phyloP scores from a whole-genome alignment of 2,113 vertebrate genomes.

The Calidris pugnax region DNA sequence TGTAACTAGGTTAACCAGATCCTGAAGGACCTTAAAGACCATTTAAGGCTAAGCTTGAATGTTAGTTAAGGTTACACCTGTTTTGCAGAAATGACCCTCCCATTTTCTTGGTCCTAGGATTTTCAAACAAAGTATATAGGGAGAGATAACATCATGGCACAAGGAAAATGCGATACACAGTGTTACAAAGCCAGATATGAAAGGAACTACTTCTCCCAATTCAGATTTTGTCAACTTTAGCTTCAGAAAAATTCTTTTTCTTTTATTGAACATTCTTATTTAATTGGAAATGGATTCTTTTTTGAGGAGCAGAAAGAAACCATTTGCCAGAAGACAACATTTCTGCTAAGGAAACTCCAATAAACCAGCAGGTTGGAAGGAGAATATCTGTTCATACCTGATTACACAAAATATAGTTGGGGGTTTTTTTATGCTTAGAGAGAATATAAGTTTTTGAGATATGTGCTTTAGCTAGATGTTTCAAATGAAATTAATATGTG shows the following conservation, averaged over 20 bases:
- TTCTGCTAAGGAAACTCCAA: neutral
- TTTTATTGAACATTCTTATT: neutral
- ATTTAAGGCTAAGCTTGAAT: neutral
- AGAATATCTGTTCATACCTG: neutral
- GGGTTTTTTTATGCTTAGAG: neutral
- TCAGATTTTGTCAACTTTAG: neutral
- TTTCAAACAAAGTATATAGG: neutral
- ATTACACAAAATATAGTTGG: neutral
- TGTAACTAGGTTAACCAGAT: neutral
- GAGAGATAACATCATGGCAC: neutral
- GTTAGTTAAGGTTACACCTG: neutral
- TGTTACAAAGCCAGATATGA: neutral
- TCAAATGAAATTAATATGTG: neutral
- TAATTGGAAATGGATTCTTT: neutral
- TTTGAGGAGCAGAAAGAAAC: neutral
- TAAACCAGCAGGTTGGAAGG: neutral
- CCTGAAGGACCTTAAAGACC: neutral
- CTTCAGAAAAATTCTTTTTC: neutral
- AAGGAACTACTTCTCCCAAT: neutral
- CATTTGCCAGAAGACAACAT: neutral
- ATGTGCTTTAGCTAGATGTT: neutral
- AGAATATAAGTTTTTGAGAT: neutral
- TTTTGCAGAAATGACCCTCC: neutral
- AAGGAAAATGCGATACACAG: neutral
- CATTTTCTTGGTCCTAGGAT: neutral